Evolutionary conservation across 2,888 invertebrate genomes (phyloP).

Genomic region (Drosophila affinis): DNA sequence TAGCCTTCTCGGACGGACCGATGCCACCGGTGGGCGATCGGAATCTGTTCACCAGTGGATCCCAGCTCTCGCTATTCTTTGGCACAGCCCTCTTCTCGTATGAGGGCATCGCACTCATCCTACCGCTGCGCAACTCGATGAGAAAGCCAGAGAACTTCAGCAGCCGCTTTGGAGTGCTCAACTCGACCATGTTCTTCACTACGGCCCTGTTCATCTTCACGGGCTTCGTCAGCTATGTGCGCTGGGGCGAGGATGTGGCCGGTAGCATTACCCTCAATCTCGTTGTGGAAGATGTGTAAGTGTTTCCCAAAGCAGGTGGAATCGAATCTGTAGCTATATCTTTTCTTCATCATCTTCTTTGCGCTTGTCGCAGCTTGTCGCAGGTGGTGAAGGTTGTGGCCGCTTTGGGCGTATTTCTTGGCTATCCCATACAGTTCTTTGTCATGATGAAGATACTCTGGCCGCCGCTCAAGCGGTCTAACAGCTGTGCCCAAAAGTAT

Average conservation of each 20-base stretch:
- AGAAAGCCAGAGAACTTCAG: conserved; percentile 90
- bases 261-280: conserved; percentile 96
- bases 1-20: conserved; percentile 88
- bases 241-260: conserved; percentile 91
- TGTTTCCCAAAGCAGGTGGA: conserved; percentile 7
- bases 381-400: conserved; percentile 92
- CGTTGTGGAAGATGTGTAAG: conserved; percentile 83
- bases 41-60: conserved; percentile 86
- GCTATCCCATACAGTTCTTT: conserved; percentile 98
- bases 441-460: conserved; percentile 96
- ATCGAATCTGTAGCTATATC: background rate
- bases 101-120: conserved; percentile 96
- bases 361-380: conserved; percentile 87
- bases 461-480: conserved; percentile 87
- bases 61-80: conserved; percentile 92
- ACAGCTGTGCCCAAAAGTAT: conserved; percentile 85
- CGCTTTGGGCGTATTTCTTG: conserved; percentile 93
- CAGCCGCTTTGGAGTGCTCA: conserved; percentile 92
- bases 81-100: conserved; percentile 98
- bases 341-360: conserved; percentile 39
- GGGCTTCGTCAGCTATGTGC: conserved; percentile 94
- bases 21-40: conserved; percentile 87
- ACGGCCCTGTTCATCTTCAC: conserved; percentile 91
- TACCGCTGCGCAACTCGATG: conserved; percentile 97
- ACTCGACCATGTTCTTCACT: conserved; percentile 93